These are phyloP conservation scores for Zoroaster sp. DNA, from an alignment of 53 echinoderm and acorn worm species.

Conservation along the genomic window DNA sequence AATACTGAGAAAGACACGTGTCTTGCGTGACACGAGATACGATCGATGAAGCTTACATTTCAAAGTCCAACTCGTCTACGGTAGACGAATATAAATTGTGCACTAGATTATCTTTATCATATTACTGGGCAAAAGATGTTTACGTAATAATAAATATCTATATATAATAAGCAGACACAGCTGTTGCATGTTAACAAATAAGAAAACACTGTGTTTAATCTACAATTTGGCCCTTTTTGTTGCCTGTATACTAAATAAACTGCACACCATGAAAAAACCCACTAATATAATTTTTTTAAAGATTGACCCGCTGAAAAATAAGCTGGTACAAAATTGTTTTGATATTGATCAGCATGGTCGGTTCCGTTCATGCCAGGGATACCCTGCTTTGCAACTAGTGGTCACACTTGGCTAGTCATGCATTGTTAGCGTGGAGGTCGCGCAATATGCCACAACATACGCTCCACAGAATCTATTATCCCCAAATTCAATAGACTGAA, in stretches of 20 bases:
- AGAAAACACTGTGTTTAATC: neutral
- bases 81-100: neutral
- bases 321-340: conserved; percentile 34
- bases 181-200: neutral
- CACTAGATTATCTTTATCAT: conserved; percentile 20
- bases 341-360: conserved; percentile 44
- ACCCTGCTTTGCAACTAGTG: neutral
- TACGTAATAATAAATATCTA: conserved; percentile 47
- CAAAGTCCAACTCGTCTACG: conserved; percentile 15
- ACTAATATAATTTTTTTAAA: neutral
- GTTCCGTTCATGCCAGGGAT: conserved; percentile 10
- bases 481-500: conserved; percentile 38
- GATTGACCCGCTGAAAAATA: conserved; percentile 30
- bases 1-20: neutral
- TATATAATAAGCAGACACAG: conserved; percentile 4
- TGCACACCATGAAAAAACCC: neutral
- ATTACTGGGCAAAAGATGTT: neutral
- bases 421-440: conserved; percentile 40
- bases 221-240: neutral
- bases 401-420: conserved; percentile 46
- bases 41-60: conserved; percentile 7
- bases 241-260: neutral
- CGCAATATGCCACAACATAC: neutral
- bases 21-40: neutral
- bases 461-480: conserved; percentile 9